Base-by-base conservation (phyloP, 2,113 vertebrate genomes). In the Tiliqua scincoides region DNA sequence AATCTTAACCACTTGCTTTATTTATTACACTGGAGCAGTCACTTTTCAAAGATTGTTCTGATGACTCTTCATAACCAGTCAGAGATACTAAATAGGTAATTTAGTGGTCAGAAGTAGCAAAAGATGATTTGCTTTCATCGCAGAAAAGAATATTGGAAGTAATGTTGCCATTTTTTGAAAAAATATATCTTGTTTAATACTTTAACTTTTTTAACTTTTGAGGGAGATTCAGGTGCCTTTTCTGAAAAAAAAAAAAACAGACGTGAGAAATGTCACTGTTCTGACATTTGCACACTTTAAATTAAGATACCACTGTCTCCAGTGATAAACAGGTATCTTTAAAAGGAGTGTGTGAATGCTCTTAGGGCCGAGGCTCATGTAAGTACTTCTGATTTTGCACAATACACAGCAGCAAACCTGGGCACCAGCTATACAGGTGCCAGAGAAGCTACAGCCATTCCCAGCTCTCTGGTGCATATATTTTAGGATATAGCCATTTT, bases 11-110 rank as follows among this genome's bases (percentile, higher is more conserved):
- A 23, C 83, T 91, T 93, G 92, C 93, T 96, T 94, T 96, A 96
- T 96, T 96, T 97, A 96, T 96, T 96, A 95, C 95, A 96, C 94
- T 96, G 95, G 95, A 97, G 88, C 88, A 91, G 91, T 93, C 15
- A 57, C 84, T 93, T 93, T 83, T 92, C 88, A 84, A 86, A 85
- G 78, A 27, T 90, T 14, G 78, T 92, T 91, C 92, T 91, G 89
- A 90, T 92, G 87, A 92, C 3, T 83, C 57, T 89, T 78, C 48
- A 75, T 77, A 87, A 90, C 83, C 57, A 79, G 25, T 77, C 67
- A 61, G 76, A 61, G 67, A 59, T 54, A 57, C 21, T 86, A 73
- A 71, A 54, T 84, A 85, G 77, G 82, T 83, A 70, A 20, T 9
- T 1, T 59, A 75, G 40, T 81, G 82, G 57, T 75, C 65, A 77